Conservation (phyloP, 2,797 vertebrate genomes). For the Austrolebias charrua region DNA sequence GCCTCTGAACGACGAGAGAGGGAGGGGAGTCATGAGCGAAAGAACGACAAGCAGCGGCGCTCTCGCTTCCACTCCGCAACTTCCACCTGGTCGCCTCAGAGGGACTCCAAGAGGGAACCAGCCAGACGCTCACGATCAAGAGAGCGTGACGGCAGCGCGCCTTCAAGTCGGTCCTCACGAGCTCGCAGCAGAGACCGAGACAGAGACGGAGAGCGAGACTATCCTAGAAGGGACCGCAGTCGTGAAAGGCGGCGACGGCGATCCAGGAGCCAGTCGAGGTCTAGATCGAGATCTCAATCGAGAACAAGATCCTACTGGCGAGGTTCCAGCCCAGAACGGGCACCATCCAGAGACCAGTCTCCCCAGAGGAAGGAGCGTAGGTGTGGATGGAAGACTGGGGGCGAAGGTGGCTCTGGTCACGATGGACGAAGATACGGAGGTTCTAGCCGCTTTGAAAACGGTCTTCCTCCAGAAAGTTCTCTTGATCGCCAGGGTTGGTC, state of each 20-base stretch:
- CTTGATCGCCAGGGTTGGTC: slow-evolving; percentile 79
- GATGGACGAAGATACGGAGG: slow-evolving; percentile 83
- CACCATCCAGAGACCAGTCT: slow-evolving; percentile 78
- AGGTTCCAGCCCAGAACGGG: slow-evolving; percentile 63
- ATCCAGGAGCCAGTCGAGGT: slow-evolving; percentile 84
- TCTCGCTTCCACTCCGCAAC: slow-evolving; percentile 95
- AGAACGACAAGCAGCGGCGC: slow-evolving; percentile 81
- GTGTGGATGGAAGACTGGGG: slow-evolving; percentile 83
- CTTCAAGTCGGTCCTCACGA: slow-evolving; percentile 79
- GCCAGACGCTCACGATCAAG: slow-evolving; percentile 78
- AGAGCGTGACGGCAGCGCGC: slow-evolving; percentile 64
- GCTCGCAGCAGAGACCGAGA: slow-evolving; percentile 81
- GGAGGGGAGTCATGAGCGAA: slow-evolving; percentile 77
- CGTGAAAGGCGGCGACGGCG: slow-evolving; percentile 80
- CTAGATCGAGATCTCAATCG: slow-evolving; percentile 76
- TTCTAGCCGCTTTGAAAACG: slow-evolving; percentile 72
- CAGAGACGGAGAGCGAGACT: slow-evolving; percentile 78
- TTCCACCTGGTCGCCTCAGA: slow-evolving; percentile 91
- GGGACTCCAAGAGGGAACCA: slow-evolving; percentile 74
- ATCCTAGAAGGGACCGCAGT: slow-evolving; percentile 72
- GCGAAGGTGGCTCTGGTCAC: slow-evolving; percentile 69
- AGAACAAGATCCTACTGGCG: slow-evolving; percentile 77
- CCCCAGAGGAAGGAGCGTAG: slow-evolving; percentile 86
- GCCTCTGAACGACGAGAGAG: slow-evolving; percentile 53
- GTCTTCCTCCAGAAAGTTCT: slow-evolving; percentile 70